phyloP scores from a whole-genome alignment of 2,888 invertebrate genomes.

The Tetranychus truncatus region DNA sequence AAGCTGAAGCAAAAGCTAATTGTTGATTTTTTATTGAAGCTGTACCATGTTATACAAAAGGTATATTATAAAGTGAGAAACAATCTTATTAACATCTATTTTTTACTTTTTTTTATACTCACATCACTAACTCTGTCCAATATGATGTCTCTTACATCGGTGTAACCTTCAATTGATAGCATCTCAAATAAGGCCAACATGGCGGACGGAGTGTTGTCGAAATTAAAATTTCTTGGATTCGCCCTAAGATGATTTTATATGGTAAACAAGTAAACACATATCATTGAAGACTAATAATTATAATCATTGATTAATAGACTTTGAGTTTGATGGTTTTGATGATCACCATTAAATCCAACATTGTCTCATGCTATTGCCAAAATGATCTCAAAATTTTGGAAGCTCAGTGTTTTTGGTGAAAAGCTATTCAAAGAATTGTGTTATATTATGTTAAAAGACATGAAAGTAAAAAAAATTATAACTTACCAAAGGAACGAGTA shows the following conservation, averaged over 20 bases:
- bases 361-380: background rate
- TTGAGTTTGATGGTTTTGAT: background rate
- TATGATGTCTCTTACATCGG: conserved; percentile 38
- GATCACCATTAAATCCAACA: conserved; percentile 11
- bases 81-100: conserved; percentile 28
- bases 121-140: conserved; percentile 32
- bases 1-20: background rate
- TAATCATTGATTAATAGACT: too few relatives aligned
- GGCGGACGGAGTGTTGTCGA: conserved; percentile 36
- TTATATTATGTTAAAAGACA: background rate
- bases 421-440: background rate
- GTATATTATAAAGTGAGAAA: conserved; percentile 28
- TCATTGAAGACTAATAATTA: background rate
- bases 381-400: background rate
- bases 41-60: background rate
- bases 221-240: conserved; percentile 38
- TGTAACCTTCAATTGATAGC: conserved; percentile 36
- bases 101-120: conserved; percentile 4
- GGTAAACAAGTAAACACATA: background rate
- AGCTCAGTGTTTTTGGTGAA: background rate
- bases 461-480: background rate
- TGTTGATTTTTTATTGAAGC: too few relatives aligned
- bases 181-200: conserved; percentile 37
- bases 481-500: conserved; percentile 81
- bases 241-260: conserved; percentile 30